Evolutionary conservation across 2,888 invertebrate species (phyloP).

Genomic region (Lucinisca nassula): DNA sequence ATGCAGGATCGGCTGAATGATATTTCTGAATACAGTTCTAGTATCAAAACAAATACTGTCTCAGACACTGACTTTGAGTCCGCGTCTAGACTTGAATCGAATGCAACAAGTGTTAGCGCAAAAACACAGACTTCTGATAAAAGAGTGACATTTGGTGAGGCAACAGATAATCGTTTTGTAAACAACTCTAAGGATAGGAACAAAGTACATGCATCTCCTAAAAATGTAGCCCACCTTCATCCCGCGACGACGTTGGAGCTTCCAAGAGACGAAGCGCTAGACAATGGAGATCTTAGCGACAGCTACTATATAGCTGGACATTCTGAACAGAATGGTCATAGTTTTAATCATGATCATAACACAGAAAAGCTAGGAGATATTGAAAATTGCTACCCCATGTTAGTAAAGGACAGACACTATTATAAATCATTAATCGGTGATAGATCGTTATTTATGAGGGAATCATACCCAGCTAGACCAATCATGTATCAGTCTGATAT

Average conservation of each 20-base stretch:
- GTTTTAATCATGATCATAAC: neutral
- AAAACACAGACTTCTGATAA: slow-evolving; percentile 6
- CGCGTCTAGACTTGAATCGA: neutral
- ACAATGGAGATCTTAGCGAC: neutral
- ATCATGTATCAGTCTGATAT: slow-evolving; percentile 54
- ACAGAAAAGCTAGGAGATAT: neutral
- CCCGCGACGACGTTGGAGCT: neutral
- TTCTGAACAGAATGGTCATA: slow-evolving; percentile 45
- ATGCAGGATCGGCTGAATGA: neutral
- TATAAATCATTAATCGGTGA: slow-evolving; percentile 64
- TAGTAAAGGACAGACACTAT: slow-evolving; percentile 21
- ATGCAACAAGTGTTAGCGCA: neutral
- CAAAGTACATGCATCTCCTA: neutral
- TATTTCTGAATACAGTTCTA: neutral
- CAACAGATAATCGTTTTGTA: neutral
- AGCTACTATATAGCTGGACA: slow-evolving; percentile 61
- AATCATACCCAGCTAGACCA: slow-evolving; percentile 46
- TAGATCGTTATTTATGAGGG: slow-evolving; percentile 45
- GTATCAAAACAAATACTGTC: neutral
- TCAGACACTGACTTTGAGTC: neutral
- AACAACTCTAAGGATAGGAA: neutral
- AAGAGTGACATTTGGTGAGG: neutral
- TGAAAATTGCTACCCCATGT: neutral
- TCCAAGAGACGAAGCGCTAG: neutral
- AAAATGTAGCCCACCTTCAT: neutral